Evolutionary conservation across 2,888 invertebrate genomes (phyloP), one percentile per base, ranked within the genome.

Genomic region (Tethea ocularis): DNA sequence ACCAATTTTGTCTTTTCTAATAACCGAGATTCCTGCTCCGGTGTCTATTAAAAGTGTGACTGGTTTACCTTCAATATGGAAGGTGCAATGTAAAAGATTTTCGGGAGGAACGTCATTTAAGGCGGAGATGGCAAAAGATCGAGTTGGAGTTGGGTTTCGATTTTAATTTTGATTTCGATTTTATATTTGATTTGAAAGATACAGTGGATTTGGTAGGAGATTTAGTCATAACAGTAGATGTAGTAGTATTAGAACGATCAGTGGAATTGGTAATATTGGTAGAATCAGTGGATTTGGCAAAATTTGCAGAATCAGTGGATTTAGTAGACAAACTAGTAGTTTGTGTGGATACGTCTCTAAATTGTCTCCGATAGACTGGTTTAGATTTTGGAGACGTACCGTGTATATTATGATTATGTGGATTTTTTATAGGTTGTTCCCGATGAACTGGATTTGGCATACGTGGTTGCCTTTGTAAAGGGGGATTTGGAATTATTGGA

Each of bases 61-160:
- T 22, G 61, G 64, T 51, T 60, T 13, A 6, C 61, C 60, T 2
- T 61, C 56, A 6, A 64, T 54, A 23, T 61, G 58, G 15, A 64
- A 64, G 24, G 17, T 61, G 17, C 61, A 61, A 20, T 61, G 60
- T 29, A 64, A n/a, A 11, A 64, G 29, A 53, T 61, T 61, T 57
- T 64, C 64, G 15, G 60, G 33, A n/a, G 60, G 60, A 23, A 63
- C 38, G 26, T 58, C 56, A 17, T 59, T 17, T 57, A 26, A 36
- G 53, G 60, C 41, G 17, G 58, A 53, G 20, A 56, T 53, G 11
- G 58, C 15, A 56, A 17, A 38, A 7, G 57, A 46, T 38, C 57
- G 20, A 17, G 6, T 2, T 26, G 2, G 26, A 33, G 41, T 36
- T 63, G 38, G n/a, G 57, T 26, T 29, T 60, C 11, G 17, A 17